Evolutionary conservation across 2,888 invertebrate genomes (phyloP), one percentile per base, ranked within the genome.

Genomic region (Pseudoips prasinana): DNA sequence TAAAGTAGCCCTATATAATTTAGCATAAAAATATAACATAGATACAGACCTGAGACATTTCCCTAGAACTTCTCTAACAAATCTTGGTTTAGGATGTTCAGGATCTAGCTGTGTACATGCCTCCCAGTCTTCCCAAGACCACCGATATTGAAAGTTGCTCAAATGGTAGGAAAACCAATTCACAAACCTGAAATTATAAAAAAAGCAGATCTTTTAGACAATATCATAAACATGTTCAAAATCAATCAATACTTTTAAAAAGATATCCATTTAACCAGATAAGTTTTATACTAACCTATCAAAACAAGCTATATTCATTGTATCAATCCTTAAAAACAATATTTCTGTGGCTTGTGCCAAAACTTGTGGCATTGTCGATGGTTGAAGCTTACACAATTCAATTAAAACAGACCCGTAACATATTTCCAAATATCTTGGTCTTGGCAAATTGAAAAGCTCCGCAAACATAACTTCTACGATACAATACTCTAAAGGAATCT

Each of bases 61-160:
- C 20, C 94, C 91, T 36, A 99, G 91, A 8, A 96, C 96, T 80
- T 99, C 99, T 49, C 94, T 91, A 33, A 98, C 95, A 76, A 99
- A 99, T 69, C 97, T 95, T 1, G 98, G 96, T 58, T 97, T 95
- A 0, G 98, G 98, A 80, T 97, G 95, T 64, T 98, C 96, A 1
- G 91, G 75, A 69, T 97, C 96, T 10, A 96, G 84, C 47, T 93
- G 91, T n/a, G 96, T 87, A 62, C 96, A 96, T 7, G 93, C 93
- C 66, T 95, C 95, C 97, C 97, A 97, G 68, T 97, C 97, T 53
- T 97, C 96, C 99, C 99, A 99, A 1, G 97, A 97, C 99, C 99
- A 99, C 32, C 98, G 93, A 76, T 98, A 99, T 80, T 99, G 98
- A 79, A 99, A 99, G 88, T 99, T 99, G 76, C 98, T 98, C 80